Evolutionary conservation across 2,888 invertebrate genomes (phyloP), one percentile per base, ranked within the genome.

Genomic region (Gibbula magus): DNA sequence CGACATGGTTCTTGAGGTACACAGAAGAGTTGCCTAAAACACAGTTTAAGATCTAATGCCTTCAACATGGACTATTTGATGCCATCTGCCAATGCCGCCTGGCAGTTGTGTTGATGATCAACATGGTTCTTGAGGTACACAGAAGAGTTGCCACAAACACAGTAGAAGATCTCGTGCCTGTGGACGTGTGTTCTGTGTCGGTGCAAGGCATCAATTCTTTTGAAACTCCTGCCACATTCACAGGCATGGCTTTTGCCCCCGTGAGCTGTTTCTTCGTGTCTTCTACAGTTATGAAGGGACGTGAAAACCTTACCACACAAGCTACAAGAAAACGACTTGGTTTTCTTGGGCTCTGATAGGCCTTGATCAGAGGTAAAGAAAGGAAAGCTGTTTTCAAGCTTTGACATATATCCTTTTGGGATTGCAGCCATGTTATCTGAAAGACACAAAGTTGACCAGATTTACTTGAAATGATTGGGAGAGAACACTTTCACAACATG

Each of bases 211-310:
- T 29, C 35, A 7, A 32, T 29, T 20, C 70, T 70, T 0, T 20
- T 70, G 70, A 35, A 70, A 35, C 35, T 70, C 70, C 35, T 70
- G n/a, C 70, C 70, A 35, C 70, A 70, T 5, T 70, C 35, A 39
- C 70, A 70, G n/a, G 70, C 16, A 25, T 35, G 35, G 32, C 20
- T 32, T 20, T 20, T 35, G 18, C 20, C 20, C 35, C 70, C 18
- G 39, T 70, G 70, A 13, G 18, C 8, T 1, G 70, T 70, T 39
- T 70, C 70, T 4, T 35, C 35, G 35, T 70, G 70, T 20, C 70
- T 16, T 2, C 35, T 70, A 70, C 70, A 70, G n/a, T 35, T 70
- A 32, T n/a, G 20, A 10, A 20, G 13, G 35, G 20, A 35, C 1
- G 70, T 20, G 39, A 70, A 70, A 10, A 32, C 10, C 70, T 70